phyloP scores from a whole-genome alignment of 2,888 invertebrate species.

The Drosophila borborema region DNA sequence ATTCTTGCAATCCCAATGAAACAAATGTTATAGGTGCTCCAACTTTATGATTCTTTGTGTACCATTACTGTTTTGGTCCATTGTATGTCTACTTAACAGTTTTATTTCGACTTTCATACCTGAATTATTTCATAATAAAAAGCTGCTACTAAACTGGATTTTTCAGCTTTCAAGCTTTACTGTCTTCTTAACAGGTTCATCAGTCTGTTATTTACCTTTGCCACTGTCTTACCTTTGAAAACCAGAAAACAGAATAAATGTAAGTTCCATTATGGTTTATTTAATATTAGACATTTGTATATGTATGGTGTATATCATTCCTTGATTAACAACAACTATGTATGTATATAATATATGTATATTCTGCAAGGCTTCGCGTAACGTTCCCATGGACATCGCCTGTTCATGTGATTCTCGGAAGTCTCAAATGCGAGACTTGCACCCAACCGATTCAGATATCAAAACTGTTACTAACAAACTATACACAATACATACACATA shows the following conservation, averaged over 20 bases:
- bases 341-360: constrained; percentile 21
- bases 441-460: constrained; percentile 64
- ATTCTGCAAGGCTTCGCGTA: constrained; percentile 32
- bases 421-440: constrained; percentile 16
- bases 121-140: too few species aligned
- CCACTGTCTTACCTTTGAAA: neutral
- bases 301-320: neutral
- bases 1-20: too few species aligned
- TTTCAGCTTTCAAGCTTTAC: too few species aligned
- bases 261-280: neutral
- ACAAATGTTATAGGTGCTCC: too few species aligned
- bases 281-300: neutral
- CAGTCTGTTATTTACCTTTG: too few species aligned
- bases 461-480: constrained; percentile 70
- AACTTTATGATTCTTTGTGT: too few species aligned
- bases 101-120: too few species aligned
- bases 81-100: too few species aligned
- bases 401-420: constrained; percentile 27
- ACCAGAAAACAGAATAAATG: neutral
- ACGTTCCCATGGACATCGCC: constrained; percentile 27
- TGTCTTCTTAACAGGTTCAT: too few species aligned
- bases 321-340: constrained; percentile 17
- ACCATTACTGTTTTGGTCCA: too few species aligned
- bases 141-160: too few species aligned
- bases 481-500: constrained; percentile 21